Base-by-base conservation (phyloP, 2,797 vertebrate genomes). In the Gadopsis marmoratus region DNA sequence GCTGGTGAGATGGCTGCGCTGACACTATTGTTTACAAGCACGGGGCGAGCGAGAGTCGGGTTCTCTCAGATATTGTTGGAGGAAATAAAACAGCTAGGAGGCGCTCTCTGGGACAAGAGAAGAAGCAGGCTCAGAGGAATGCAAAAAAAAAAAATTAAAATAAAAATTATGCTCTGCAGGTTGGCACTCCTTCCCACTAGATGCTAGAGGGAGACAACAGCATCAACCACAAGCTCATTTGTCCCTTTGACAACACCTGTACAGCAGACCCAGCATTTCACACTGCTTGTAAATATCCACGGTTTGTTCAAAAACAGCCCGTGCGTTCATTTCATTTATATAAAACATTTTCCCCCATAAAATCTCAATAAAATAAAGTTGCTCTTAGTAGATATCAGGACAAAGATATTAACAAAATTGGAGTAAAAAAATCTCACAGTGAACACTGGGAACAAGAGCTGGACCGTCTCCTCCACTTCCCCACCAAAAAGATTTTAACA, bases 321-420 rank as follows among this genome's bases (percentile, higher is more conserved):
- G 33, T 82, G 85, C 89, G 88, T 86, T 86, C 86, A 81, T 79
- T 89, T 85, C 84, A 86, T 91, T 90, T 81, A 91, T 93, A 93
- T 93, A 94, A 94, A 93, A 92, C 84, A 71, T 89, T 58, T 56
- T 67, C 43, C 70, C 77, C 86, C 82, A 92, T 94, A 94, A 92
- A 94, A 94, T 94, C 91, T 93, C 93, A 92, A 91, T 93, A 94
- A 94, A 94, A 94, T 94, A 93, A 94, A 94, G 84, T 94, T 84
- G 87, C 89, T 93, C 90, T 94, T 88, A 91, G 84, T 90, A 92
- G 88, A 92, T 90, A 85, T 92, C 87, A 93, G 85, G 91, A 92
- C 90, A 89, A 93, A 91, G 86, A 89, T 89, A 91, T 91, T 88
- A 93, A 92, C 90, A 93, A 92, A 90, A 90, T 80, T 61, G 68